Evolutionary conservation across 2,797 vertebrate species (phyloP), one percentile per base, ranked within the genome.

Genomic region (Myiothlypis coronata): DNA sequence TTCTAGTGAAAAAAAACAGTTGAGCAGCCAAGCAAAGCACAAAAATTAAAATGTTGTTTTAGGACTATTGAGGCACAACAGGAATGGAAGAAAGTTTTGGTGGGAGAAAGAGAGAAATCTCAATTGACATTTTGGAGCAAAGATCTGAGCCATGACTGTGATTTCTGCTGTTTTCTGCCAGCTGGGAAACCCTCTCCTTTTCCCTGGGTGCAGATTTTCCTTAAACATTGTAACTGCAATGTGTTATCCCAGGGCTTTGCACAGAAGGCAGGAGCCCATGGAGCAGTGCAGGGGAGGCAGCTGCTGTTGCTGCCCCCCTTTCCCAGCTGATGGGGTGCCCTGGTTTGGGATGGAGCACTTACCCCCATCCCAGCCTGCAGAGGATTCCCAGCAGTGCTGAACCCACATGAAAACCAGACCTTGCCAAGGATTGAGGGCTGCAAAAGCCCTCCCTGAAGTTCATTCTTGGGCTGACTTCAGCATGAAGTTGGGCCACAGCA

Each of bases 1-100:
- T 77, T 68, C 39, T 28, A 50, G 35, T 35, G 81, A n/a, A 81
- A 87, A 87, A 87, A 77, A 75, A 52, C 3, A 87, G 63, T 14
- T 46, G 43, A 88, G n/a, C 84, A 93, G 69, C 75, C 71, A 63
- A 91, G 35, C 8, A 60, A 94, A 89, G 19, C 8, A 7, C 2
- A 0, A 49, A 76, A 59, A 59, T 64, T 44, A 85, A 89, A 85
- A 68, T 23, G n/a, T 28, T 7, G 0, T 26, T 94, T 90, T 64
- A 80, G 68, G n/a, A 61, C 26, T 61, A n/a, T 0, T 32, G 64
- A 80, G 43, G 26, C 13, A 44, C 27, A 68, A 26, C 30, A 64
- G 28, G 6, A 46, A 57, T 71, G 34, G 41, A 46, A 30, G 32
- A 68, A 93, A 44, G 0, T 64, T 67, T 82, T 74, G 22, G 32